Percentiles rank a stretch among this genome's conserved stretches.
These are phyloP conservation scores for Selenia dentaria DNA, from an alignment of 2,888 invertebrate species.

Conservation along the genomic window DNA sequence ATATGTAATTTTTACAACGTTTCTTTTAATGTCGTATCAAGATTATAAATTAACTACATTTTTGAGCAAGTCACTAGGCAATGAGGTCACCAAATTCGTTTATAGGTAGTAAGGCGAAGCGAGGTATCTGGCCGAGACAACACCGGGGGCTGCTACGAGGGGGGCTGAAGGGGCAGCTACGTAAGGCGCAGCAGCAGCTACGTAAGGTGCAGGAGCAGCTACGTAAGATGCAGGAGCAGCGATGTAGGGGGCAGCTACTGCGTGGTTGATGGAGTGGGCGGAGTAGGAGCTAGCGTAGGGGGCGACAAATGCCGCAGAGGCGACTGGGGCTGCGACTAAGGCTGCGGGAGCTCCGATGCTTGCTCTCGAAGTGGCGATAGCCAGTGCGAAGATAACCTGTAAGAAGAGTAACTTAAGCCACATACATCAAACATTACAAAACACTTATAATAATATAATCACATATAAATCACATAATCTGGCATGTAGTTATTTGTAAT, in stretches of 20 bases:
- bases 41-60: slow-evolving; percentile 24
- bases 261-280: slow-evolving; percentile 90
- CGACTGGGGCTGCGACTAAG: slow-evolving; percentile 84
- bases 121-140: slow-evolving; percentile 54
- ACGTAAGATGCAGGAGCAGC: slow-evolving; percentile 59
- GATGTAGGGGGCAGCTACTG: slow-evolving; percentile 84
- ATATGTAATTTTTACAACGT: too few relatives aligned
- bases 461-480: too few relatives aligned
- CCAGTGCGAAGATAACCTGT: slow-evolving; percentile 69
- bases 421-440: too few relatives aligned
- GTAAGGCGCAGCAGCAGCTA: slow-evolving; percentile 83
- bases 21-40: slow-evolving; percentile 32
- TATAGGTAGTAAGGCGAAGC: slow-evolving; percentile 67
- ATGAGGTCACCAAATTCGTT: slow-evolving; percentile 75
- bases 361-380: slow-evolving; percentile 63
- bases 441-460: too few relatives aligned
- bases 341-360: slow-evolving; percentile 62
- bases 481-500: too few relatives aligned
- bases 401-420: slow-evolving; percentile 23
- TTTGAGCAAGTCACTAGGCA: slow-evolving; percentile 79
- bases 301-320: slow-evolving; percentile 86
- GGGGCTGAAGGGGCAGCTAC: slow-evolving; percentile 52
- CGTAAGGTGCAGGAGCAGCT: slow-evolving; percentile 75
- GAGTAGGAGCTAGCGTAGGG: slow-evolving; percentile 91
- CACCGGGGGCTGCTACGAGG: slow-evolving; percentile 34